Conservation (phyloP, 1,140 invertebrate genomes). For the Zaprionus gabonicus region DNA sequence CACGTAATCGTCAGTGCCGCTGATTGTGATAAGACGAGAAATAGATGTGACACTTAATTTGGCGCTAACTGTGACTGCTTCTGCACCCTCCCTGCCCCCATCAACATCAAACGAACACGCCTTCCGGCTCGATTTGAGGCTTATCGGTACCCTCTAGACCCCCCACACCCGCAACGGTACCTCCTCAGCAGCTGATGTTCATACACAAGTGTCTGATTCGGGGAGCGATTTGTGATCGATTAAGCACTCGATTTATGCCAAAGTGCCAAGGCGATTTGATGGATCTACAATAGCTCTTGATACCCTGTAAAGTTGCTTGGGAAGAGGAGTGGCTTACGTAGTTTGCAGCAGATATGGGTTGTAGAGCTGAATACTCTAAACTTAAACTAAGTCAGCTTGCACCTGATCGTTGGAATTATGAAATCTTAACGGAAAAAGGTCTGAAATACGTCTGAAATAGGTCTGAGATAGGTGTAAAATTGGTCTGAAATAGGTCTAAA, state of each 20-base stretch:
- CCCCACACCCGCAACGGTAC: not conserved
- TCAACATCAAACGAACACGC: conserved; percentile 2
- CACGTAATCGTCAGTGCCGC: conserved; percentile 39
- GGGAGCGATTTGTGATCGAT: conserved; percentile 1
- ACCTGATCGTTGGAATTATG: no score
- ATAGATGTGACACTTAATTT: conserved; percentile 57
- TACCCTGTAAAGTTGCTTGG: not conserved
- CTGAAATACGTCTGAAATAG: no score
- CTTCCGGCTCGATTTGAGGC: not conserved
- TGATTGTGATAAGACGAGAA: conserved; percentile 28
- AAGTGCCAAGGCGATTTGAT: not conserved
- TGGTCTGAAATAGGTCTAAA: no score
- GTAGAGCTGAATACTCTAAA: no score
- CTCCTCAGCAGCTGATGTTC: not conserved
- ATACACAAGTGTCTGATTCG: conserved; percentile 2
- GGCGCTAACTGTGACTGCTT: conserved; percentile 41
- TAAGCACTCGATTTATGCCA: conserved; percentile 13
- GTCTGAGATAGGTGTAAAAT: no score
- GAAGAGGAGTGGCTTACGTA: not conserved
- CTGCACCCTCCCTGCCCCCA: not conserved
- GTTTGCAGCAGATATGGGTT: no score
- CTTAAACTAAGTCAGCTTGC: no score
- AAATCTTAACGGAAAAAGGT: no score
- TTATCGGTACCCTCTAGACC: not conserved
- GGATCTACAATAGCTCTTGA: not conserved